Evolutionary conservation across 2,797 vertebrate genomes (phyloP), one percentile per base, ranked within the genome.

Genomic region (Hemibagrus guttatus): DNA sequence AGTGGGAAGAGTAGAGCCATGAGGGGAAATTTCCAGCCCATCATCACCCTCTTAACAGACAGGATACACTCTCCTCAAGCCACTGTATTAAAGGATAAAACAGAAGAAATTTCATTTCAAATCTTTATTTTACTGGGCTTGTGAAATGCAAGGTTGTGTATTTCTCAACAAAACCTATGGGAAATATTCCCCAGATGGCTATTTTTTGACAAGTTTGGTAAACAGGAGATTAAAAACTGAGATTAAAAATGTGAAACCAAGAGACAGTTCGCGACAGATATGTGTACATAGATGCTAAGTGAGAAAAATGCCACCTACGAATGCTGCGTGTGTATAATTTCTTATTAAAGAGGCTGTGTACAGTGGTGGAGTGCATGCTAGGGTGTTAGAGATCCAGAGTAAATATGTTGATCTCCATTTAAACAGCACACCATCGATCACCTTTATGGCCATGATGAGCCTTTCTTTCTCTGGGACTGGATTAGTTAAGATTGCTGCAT

Each of bases 401-500:
- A 95, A 96, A 96, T 94, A 95, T 87, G 88, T 87, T 94, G 94
- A 94, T 95, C 93, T 92, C 88, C 90, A 87, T 92, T 93, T 92
- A 93, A 95, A 95, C 95, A 95, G 89, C 89, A 86, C 86, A 42
- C 84, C 93, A 95, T 95, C 93, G 95, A 95, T 94, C 90, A 88
- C 87, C 91, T 91, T 91, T 93, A 91, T 93, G 95, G 93, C 93
- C 92, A 94, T 93, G 92, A 93, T 92, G 92, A 92, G 90, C 92
- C 92, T 91, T 92, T 94, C 93, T 92, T 89, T 74, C 86, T 91
- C 89, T 90, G 39, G 59, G 66, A 95, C 93, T 94, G 94, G 95
- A 95, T 96, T 95, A 95, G 93, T 94, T 92, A 91, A 93, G 92
- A 94, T 85, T 90, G 91, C 89, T 81, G 92, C 88, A 88, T 49